Conservation (phyloP, 2,888 invertebrate species). For the Nowickia ferox region DNA sequence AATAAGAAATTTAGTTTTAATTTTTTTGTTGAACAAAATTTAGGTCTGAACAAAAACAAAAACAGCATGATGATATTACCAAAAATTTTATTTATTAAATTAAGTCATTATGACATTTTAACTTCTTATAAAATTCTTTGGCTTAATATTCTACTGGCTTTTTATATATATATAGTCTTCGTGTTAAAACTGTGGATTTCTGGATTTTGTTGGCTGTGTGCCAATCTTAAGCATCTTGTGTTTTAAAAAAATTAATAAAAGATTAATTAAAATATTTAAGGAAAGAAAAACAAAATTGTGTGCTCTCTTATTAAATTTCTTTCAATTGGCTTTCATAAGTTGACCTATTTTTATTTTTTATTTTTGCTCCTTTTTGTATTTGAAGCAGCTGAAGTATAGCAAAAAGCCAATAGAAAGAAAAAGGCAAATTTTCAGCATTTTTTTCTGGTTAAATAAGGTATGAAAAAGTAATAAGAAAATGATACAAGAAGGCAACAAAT, state of each 20-base stretch:
- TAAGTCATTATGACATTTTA: conserved; percentile 44
- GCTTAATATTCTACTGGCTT: background rate
- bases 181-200: background rate
- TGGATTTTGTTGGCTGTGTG: conserved; percentile 25
- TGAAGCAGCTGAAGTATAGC: background rate
- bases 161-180: no score
- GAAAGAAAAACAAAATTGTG: background rate
- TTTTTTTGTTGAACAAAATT: conserved; percentile 18
- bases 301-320: conserved; percentile 2
- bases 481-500: no score
- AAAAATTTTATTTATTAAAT: conserved; percentile 29
- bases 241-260: conserved; percentile 18
- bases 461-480: no score
- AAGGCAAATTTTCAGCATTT: background rate
- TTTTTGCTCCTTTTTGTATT: background rate
- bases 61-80: background rate
- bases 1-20: conserved; percentile 39
- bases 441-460: no score
- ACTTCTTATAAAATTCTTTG: background rate
- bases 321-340: background rate
- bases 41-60: background rate
- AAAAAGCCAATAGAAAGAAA: background rate
- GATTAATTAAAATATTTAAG: conserved; percentile 55
- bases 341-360: background rate
- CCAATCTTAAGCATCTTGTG: conserved; percentile 55